Evolutionary conservation across 2,113 vertebrate species (phyloP), one percentile per base, ranked within the genome.

Genomic region (Ardeotis arabs): DNA sequence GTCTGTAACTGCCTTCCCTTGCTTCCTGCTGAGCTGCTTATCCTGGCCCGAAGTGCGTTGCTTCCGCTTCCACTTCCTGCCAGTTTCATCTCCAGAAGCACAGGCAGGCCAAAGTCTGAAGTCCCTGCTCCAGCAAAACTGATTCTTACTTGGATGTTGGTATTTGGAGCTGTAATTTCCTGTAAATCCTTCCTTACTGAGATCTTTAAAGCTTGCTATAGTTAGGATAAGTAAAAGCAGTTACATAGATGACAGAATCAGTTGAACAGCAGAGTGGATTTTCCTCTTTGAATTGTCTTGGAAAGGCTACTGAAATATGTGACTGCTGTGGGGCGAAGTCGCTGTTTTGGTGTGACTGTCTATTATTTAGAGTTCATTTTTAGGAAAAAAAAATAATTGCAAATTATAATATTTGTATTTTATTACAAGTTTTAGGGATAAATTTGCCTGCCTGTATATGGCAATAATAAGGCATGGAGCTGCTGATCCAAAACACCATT

Each of bases 61-160:
- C 95, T 97, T 96, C 96, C 93, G 53, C 56, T 96, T 97, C 93
- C 89, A 75, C 94, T 95, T 96, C 96, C 94, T 93, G 94, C 67
- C 92, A 88, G 72, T 83, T 76, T 94, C 1, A 0, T 84, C 62
- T 95, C 91, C 86, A 91, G 68, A 77, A 95, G 28, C 2, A 3
- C 76, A 84, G 64, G 64, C 76, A 45, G 41, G 86, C 76, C 73
- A 52, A 78, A 82, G 49, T 33, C 74, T 92, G 6, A 68, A 93
- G 70, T 83, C 27, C 18, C 23, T 76, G 35, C 88, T 24, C 39
- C 2, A 4, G 70, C 70, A 93, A 62, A 91, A 73, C 67, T 28
- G 49, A 47, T 72, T 91, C 59, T 44, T 75, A 33, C 31, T 91
- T 84, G 93, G 74, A 56, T 86, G 68, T 89, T 6, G 7, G 29